Evolutionary conservation across 2,113 vertebrate species (phyloP), one percentile per base, ranked within the genome.

Genomic region (Oreocharis arfaki): DNA sequence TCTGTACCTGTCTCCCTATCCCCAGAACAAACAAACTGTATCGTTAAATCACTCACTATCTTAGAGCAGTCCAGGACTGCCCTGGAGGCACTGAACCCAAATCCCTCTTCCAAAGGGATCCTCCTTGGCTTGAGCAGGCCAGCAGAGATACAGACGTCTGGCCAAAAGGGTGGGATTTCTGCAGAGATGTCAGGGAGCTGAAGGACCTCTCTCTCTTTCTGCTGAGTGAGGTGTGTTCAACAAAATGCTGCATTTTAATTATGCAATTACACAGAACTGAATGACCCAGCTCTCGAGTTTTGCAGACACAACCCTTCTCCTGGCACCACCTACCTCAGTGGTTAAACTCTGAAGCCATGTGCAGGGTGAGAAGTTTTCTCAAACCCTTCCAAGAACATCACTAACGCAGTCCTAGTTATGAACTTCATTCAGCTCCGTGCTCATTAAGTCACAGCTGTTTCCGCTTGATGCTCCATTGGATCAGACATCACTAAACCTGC

Each of bases 381-480:
- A 90, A 94, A 80, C 5, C 19, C 46, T 92, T 87, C 78, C 84
- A 95, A 87, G 65, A 85, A 42, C 68, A 82, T 65, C 80, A 87
- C 5, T 71, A 64, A 64, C 8, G 4, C 32, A 64, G 35, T 16
- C 28, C 46, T 44, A 19, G 74, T 82, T 73, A 82, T 12, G 61
- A 91, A 65, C 57, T 85, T 55, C 67, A 76, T 80, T 69, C 61
- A 70, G 49, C 77, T 61, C 13, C 0, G 10, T 73, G 87, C 71
- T 87, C 89, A 68, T 69, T 87, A 95, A 96, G 89, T 85, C 95
- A 32, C 90, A 79, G 70, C 88, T 90, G 85, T 33, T 92, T 93
- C 67, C 55, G 88, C 82, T 83, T 39, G 75, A 57, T 91, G 87
- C 47, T 87, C 70, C 6, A 8, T 47, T 60, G 87, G 57, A 84